These are phyloP conservation scores for Pogoniulus pusillus DNA, from an alignment of 2,797 vertebrate species.

Conservation along the genomic window DNA sequence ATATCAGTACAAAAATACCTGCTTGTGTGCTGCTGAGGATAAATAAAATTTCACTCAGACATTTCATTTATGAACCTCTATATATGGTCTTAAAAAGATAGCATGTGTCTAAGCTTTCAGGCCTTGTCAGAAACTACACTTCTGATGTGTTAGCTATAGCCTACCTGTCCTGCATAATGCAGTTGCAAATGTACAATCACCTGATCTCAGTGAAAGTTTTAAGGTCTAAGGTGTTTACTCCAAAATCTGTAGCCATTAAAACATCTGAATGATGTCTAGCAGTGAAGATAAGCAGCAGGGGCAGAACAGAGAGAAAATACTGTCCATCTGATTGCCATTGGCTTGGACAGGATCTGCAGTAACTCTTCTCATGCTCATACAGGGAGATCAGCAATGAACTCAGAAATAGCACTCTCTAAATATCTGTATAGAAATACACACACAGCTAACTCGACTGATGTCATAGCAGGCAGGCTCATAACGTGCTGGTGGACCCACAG, in stretches of 20 bases:
- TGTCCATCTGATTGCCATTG: neutral
- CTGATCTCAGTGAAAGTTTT: neutral
- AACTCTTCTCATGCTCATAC: neutral
- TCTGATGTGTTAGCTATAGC: neutral
- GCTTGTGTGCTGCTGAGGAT: neutral
- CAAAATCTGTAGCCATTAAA: neutral
- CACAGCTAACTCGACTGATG: neutral
- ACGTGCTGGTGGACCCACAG: neutral
- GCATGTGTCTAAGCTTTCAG: neutral
- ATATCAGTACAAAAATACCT: neutral
- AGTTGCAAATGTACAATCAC: neutral
- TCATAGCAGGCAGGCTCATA: neutral
- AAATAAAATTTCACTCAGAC: neutral
- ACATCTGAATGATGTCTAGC: neutral
- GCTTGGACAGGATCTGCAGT: neutral
- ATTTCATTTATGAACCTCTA: slow-evolving; percentile 27
- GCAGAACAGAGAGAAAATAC: neutral
- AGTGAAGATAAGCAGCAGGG: neutral
- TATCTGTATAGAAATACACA: neutral
- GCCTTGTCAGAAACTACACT: neutral
- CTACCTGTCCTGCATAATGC: neutral
- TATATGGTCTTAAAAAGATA: slow-evolving; percentile 21
- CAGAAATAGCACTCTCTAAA: neutral
- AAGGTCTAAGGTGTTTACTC: neutral
- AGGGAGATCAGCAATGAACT: neutral